Evolutionary conservation across 2,113 vertebrate species (phyloP), one percentile per base, ranked within the genome.

Genomic region (Todiramphus chloris): DNA sequence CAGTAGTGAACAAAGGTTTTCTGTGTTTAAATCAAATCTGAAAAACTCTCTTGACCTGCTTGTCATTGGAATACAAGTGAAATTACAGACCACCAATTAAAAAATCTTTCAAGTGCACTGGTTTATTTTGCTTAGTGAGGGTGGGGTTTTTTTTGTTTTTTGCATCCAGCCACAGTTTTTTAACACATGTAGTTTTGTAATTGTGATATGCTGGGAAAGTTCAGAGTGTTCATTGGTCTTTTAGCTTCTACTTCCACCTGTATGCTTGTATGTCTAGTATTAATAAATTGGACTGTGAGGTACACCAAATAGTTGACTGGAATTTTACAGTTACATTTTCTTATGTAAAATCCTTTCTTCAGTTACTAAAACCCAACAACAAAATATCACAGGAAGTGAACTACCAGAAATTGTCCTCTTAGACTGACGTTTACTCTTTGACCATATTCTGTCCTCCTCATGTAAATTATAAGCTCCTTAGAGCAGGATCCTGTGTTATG

Each of bases 161-260:
- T 93, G 43, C 82, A 83, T 56, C 44, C 56, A 81, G 68, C 16
- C 60, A 77, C 55, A 80, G 79, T 21, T 39, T 90, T 51, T 89
- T 92, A 94, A 90, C 88, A 90, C 79, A 89, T 94, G 76, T 96
- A 92, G 85, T 82, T 96, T 97, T 92, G 88, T 96, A 96, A 96
- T 93, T 95, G 48, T 19, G 44, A 76, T 95, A 87, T 68, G 62
- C 94, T 95, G 92, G 90, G 90, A 94, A 96, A 94, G 90, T 93
- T 96, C 92, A 93, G 44, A 77, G 43, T 60, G 18, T n/a, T 93
- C 64, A 87, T 2, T 87, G 92, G 94, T 83, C 89, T 94, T 96
- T 93, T 73, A 93, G 69, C 48, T 93, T 82, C 60, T 68, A 58
- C 53, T 92, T 93, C 68, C 80, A 95, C 83, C 86, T 95, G 83